A percentile compares a stretch with the other conserved stretches of the same genome.
Evolutionary conservation across 2,113 vertebrate species (phyloP).

Genomic region (Brienomyrus longianalis): DNA sequence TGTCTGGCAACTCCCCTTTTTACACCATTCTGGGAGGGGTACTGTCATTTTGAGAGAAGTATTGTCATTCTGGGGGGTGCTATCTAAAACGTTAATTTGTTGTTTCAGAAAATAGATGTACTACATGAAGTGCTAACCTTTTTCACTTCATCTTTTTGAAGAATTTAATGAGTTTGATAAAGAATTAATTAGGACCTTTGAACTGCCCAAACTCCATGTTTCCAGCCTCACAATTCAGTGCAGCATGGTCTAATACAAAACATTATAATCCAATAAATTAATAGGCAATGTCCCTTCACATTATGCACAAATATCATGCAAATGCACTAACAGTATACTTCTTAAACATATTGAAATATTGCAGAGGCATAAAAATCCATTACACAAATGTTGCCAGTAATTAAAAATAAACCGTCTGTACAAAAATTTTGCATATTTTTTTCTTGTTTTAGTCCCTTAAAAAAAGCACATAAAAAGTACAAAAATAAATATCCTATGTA

Average conservation of each 20-base stretch:
- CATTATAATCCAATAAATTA: constrained; percentile 67
- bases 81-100: neutral
- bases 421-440: constrained; percentile 44
- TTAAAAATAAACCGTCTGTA: constrained; percentile 64
- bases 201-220: constrained; percentile 40
- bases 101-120: neutral
- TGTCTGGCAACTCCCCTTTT: neutral
- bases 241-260: constrained; percentile 59
- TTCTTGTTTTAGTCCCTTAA: constrained; percentile 26
- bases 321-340: constrained; percentile 51
- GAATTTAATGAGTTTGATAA: constrained; percentile 40
- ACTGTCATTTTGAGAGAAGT: neutral
- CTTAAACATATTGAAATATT: constrained; percentile 55
- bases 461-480: constrained; percentile 52
- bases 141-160: constrained; percentile 20
- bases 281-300: constrained; percentile 59
- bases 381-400: constrained; percentile 54
- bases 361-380: constrained; percentile 55
- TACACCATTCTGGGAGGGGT: neutral
- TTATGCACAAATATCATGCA: constrained; percentile 73
- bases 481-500: constrained; percentile 77
- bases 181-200: constrained; percentile 41
- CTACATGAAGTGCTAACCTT: neutral
- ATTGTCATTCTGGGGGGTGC: neutral
- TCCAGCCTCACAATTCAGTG: constrained; percentile 58